phyloP scores from a whole-genome alignment of 2,113 vertebrate species.

The Saimiri boliviensis region DNA sequence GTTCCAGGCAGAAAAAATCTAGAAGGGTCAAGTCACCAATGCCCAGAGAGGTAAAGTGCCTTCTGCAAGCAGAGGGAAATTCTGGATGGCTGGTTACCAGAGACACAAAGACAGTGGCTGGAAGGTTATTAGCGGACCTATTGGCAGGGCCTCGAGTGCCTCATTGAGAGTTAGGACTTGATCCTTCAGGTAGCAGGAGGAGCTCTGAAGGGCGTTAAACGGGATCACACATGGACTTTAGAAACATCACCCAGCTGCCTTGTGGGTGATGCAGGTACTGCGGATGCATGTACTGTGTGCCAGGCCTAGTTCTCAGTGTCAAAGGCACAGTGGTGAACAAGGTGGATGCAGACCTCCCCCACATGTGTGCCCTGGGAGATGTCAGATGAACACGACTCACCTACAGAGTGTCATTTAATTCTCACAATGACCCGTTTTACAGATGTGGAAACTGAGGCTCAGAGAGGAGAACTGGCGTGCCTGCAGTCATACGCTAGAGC shows the following conservation, averaged over 20 bases:
- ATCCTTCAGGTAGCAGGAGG: neutral
- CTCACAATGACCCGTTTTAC: neutral
- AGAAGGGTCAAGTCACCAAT: neutral
- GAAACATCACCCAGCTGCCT: neutral
- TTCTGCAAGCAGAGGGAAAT: neutral
- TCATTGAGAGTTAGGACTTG: neutral
- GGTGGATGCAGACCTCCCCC: neutral
- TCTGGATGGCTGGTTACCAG: neutral
- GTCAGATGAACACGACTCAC: neutral
- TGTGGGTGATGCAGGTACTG: neutral
- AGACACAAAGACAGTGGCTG: neutral
- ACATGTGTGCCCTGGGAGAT: neutral
- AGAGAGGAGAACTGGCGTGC: neutral
- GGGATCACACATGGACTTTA: neutral
- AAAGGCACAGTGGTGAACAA: neutral
- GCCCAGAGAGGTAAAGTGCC: neutral
- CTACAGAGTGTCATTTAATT: neutral
- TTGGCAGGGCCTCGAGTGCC: neutral
- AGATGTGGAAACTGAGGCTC: neutral
- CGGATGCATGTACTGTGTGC: neutral
- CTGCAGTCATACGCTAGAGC: neutral
- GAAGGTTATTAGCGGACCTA: neutral
- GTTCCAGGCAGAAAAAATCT: conserved; percentile 38
- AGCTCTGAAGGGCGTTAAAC: neutral
- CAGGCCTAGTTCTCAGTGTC: neutral